phyloP scores from a whole-genome alignment of 2,797 vertebrate species.

The Lemur catta region DNA sequence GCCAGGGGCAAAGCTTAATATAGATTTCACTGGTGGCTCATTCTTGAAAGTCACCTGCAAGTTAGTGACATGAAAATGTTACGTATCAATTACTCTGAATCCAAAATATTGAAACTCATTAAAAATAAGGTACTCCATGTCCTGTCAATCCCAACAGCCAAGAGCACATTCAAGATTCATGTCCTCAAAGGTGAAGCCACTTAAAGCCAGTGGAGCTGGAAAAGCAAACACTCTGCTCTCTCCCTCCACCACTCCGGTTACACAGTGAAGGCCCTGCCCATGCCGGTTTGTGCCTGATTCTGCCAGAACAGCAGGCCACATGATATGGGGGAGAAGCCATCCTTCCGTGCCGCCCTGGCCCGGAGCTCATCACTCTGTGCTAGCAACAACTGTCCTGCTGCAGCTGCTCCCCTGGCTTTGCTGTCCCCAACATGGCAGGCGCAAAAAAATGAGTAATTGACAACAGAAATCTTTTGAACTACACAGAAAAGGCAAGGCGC shows the following conservation, averaged over 20 bases:
- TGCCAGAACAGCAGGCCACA: neutral
- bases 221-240: neutral
- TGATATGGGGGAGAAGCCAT: neutral
- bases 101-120: neutral
- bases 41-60: neutral
- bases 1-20: neutral
- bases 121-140: neutral
- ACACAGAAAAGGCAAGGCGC: neutral
- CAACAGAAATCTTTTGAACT: neutral
- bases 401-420: slow-evolving; percentile 30
- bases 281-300: neutral
- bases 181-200: neutral
- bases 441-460: neutral
- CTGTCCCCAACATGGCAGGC: neutral
- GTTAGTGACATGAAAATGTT: neutral
- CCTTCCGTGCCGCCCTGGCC: neutral
- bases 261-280: neutral
- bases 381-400: slow-evolving; percentile 11
- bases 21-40: accelerated
- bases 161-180: neutral
- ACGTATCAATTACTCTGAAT: neutral
- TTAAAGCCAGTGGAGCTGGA: neutral
- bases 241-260: neutral
- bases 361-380: neutral
- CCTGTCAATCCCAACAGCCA: neutral